Base-by-base conservation (phyloP, 2,888 invertebrate genomes). In the Heliconius cydno region DNA sequence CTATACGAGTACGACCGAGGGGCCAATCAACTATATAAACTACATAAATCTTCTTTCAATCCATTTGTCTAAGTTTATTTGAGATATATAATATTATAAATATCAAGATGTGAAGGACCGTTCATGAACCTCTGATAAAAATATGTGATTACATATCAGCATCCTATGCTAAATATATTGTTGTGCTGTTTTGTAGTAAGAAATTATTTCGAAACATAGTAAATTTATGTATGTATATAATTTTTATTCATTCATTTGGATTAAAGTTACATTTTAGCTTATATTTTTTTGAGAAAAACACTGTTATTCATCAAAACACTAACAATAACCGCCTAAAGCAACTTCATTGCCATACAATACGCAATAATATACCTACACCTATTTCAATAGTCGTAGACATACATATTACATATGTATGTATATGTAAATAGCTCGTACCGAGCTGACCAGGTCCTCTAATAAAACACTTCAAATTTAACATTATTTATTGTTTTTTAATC, bases 1-100 rank as follows among this genome's bases (percentile, higher is more conserved):
- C 85, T 83, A 84, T 81, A 67, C 78, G 81, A 60, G 84, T 81
- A 63, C 78, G 79, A 38, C 72, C n/a, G 85, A 57, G 82, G 74
- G 82, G 80, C 81, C 80, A 80, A 81, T 82, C 76, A 82, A 76
- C 80, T 77, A 81, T 60, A 78, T 77, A 82, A 71, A 75, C 79
- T 76, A 79, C 81, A 80, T 80, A 80, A 70, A 79, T 79, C 74
- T 75, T 79, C 75, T 41, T 34, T 57, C 19, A 76, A 70, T 68
- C 74, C 19, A 75, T 79, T 79, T 77, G 34, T 52, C 71, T 63
- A 72, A 76, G 63, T 34, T 34, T 63, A 75, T 52, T 65, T 65
- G 28, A 34, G 34, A 28, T 52, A 65, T 66, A 67, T 52, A 22
- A 34, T n/a, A 60, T 34, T 73, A 73, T 57, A 12, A n/a, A 73